Base-by-base conservation (phyloP, 2,797 vertebrate species). In the Phoxinus dragarum region DNA sequence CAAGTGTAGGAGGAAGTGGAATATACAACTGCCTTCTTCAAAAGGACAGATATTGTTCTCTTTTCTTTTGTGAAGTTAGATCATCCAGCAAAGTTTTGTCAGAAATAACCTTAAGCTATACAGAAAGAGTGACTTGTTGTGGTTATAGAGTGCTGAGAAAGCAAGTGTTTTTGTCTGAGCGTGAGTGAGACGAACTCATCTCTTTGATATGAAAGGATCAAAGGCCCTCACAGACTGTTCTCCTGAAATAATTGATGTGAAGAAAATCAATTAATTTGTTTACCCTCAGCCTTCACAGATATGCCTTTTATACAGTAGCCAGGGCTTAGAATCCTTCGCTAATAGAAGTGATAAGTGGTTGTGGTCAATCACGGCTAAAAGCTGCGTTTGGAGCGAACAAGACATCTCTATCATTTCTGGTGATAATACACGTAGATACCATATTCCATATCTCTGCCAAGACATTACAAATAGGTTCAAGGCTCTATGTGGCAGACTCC, bases 201-300 rank as follows among this genome's bases (percentile, higher is more conserved):
- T 73, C 84, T 92, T 89, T 93, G 91, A 93, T 93, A 91, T 90
- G 86, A 76, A 38, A 34, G 86, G 89, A 92, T 93, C 93, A 94
- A 93, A 93, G 91, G 75, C 73, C 17, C 1, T 66, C 88, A 87
- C 87, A 85, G 79, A 84, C 82, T 68, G 40, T 88, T 89, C 88
- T 68, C 75, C 86, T 84, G 89, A 86, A 81, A 88, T 87, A 89
- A 89, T 82, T 80, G 88, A 91, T 87, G 85, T 66, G 21, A 86
- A 86, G 88, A 91, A 91, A 89, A 90, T 88, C 69, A 66, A 91
- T 91, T 89, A 90, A 90, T 90, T 88, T 89, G 90, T 90, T 90
- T 89, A 89, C 75, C 44, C 73, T 69, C 69, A 76, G 49, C 69
- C 80, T 69, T 82, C 17, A 74, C 42, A 81, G 82, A 89, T 56